phyloP scores from a whole-genome alignment of 2,888 invertebrate genomes.

The Drosophila gaucha region DNA sequence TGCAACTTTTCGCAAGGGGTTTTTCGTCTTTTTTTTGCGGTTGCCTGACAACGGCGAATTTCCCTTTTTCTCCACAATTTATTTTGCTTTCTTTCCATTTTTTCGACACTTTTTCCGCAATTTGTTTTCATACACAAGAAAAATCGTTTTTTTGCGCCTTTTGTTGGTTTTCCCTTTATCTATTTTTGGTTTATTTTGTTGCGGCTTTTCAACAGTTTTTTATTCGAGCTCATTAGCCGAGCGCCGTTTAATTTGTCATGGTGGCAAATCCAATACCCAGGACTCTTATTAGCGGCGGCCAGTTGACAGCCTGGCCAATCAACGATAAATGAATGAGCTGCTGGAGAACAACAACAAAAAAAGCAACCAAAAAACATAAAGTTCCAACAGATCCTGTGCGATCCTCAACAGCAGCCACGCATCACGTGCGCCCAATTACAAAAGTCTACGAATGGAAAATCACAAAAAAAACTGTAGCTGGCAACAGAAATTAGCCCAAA shows the following conservation, averaged over 20 bases:
- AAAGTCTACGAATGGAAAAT: background rate
- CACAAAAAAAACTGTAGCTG: constrained; percentile 10
- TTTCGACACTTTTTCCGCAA: constrained; percentile 54
- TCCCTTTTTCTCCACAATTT: constrained; percentile 39
- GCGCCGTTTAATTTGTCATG: constrained; percentile 70
- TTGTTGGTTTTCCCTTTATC: constrained; percentile 46
- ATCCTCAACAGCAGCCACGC: constrained; percentile 40
- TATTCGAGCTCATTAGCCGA: constrained; percentile 67
- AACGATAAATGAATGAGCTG: constrained; percentile 50
- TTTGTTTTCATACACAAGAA: no score
- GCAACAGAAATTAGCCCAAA: constrained; percentile 48
- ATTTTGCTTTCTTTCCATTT: constrained; percentile 42
- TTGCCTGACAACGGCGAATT: constrained; percentile 33
- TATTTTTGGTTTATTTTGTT: constrained; percentile 35
- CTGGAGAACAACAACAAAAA: background rate
- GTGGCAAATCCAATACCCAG: constrained; percentile 53
- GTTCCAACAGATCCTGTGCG: constrained; percentile 19
- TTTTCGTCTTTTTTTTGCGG: constrained; percentile 37
- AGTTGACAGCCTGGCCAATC: constrained; percentile 56
- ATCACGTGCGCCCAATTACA: constrained; percentile 74
- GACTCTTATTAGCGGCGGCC: constrained; percentile 51
- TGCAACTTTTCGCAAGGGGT: constrained; percentile 59
- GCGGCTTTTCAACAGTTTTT: constrained; percentile 66
- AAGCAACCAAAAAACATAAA: background rate
- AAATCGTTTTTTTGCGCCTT: constrained; percentile 69